phyloP scores from a whole-genome alignment of 1,140 invertebrate genomes.

The Drosophila mayri region DNA sequence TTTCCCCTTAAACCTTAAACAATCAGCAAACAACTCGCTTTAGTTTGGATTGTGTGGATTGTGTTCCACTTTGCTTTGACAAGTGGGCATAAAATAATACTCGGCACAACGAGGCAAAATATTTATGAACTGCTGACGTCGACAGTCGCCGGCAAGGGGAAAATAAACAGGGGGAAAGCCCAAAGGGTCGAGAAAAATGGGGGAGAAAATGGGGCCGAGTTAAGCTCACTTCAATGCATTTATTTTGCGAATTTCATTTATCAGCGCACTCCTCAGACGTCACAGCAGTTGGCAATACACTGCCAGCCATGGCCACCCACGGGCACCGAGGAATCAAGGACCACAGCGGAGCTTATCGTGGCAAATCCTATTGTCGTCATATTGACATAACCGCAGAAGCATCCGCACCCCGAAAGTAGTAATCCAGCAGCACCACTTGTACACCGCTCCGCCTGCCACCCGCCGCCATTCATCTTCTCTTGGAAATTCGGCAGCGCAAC shows the following conservation, averaged over 20 bases:
- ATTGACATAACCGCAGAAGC: slow-evolving; percentile 75
- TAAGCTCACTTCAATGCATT: slow-evolving; percentile 69
- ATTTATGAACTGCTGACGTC: slow-evolving; percentile 74
- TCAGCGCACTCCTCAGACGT: slow-evolving; percentile 59
- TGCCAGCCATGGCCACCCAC: slow-evolving; percentile 5
- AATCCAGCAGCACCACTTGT: slow-evolving; percentile 35
- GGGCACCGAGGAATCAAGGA: slow-evolving; percentile 57
- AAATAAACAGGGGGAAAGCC: slow-evolving; percentile 8
- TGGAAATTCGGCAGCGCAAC: slow-evolving; percentile 50
- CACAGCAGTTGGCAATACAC: slow-evolving; percentile 21
- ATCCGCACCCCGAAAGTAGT: slow-evolving; percentile 54
- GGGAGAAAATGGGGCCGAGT: slow-evolving; percentile 7
- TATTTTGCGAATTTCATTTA: slow-evolving; percentile 80
- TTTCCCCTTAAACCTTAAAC: slow-evolving; percentile 2
- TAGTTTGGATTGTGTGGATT: slow-evolving; percentile 37
- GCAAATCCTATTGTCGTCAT: slow-evolving; percentile 81
- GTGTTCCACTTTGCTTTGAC: slow-evolving; percentile 52
- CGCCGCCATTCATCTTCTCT: slow-evolving; percentile 25
- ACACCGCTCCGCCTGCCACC: background rate
- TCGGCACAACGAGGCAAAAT: slow-evolving; percentile 57
- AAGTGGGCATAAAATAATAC: slow-evolving; percentile 57
- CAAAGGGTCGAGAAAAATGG: background rate
- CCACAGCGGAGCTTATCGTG: slow-evolving; percentile 70
- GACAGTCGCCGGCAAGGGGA: slow-evolving; percentile 26
- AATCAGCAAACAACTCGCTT: slow-evolving; percentile 5